Conservation (phyloP, 2,113 vertebrate genomes). For the Bucco capensis region DNA sequence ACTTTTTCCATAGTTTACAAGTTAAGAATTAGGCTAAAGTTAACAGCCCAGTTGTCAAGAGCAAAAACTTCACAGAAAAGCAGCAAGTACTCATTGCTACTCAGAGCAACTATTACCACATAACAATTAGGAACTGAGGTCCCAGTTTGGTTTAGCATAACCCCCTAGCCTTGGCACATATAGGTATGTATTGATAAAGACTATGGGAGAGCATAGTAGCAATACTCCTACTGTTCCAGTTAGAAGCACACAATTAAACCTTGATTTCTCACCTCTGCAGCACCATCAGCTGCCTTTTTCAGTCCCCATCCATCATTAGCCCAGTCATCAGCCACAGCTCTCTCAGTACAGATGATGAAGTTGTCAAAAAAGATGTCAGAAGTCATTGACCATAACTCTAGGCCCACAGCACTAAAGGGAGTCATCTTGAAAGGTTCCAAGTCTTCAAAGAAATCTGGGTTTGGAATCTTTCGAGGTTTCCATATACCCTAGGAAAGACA, state of each 20-base stretch:
- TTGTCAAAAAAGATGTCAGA: constrained; percentile 99
- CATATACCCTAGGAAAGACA: constrained; percentile 84
- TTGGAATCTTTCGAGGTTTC: constrained; percentile 95
- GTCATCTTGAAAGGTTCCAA: constrained; percentile 94
- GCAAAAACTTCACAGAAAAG: background rate
- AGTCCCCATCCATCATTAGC: constrained; percentile 90
- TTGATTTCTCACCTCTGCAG: constrained; percentile 82
- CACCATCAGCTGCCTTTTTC: constrained; percentile 95
- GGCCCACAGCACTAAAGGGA: constrained; percentile 87
- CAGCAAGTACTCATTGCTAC: background rate
- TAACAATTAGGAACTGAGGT: background rate
- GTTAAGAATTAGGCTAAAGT: background rate
- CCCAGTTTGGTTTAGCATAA: background rate
- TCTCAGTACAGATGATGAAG: constrained; percentile 90
- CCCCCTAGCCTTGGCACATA: background rate
- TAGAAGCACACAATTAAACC: background rate
- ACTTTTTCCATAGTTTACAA: background rate
- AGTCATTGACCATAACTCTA: constrained; percentile 98
- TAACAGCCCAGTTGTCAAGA: background rate
- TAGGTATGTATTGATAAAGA: background rate
- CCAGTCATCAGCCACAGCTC: constrained; percentile 88
- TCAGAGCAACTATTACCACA: background rate
- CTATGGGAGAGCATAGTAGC: background rate
- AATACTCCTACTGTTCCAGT: background rate
- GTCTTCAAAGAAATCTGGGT: constrained; percentile 96